phyloP scores from a whole-genome alignment of 2,113 vertebrate genomes.

The Thinocorus orbignyianus region DNA sequence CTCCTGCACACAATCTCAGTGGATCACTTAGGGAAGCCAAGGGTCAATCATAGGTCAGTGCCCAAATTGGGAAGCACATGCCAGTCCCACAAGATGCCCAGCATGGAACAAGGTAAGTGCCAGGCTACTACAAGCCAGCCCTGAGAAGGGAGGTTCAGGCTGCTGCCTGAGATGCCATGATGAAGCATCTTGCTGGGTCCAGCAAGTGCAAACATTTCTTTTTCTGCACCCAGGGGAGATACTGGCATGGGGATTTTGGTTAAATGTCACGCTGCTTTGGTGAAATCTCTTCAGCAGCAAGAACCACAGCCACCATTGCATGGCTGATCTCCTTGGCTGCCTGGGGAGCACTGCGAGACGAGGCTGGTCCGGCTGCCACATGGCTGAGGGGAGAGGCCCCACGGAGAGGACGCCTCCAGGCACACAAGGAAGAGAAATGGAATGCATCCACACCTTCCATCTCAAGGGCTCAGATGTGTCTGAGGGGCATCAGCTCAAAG shows the following conservation, averaged over 20 bases:
- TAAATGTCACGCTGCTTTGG: not conserved
- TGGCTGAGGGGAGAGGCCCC: not conserved
- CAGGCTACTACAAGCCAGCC: not conserved
- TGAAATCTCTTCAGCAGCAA: not conserved
- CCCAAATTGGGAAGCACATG: not conserved
- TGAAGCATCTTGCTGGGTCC: not conserved
- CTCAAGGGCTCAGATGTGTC: not conserved
- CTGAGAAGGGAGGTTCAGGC: not conserved
- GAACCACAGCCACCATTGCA: not conserved
- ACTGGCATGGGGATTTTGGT: not conserved
- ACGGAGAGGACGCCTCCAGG: not conserved
- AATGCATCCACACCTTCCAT: not conserved
- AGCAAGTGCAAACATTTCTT: not conserved
- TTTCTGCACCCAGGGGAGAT: not conserved
- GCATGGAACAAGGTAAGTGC: not conserved
- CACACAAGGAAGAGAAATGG: not conserved
- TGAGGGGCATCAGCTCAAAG: not conserved
- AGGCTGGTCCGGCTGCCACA: not conserved
- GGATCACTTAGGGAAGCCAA: not conserved
- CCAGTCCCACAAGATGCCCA: not conserved
- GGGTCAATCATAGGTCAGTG: not conserved
- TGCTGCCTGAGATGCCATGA: not conserved
- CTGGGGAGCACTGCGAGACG: not conserved
- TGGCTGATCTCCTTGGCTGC: not conserved
- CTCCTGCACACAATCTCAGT: not conserved